Evolutionary conservation across 2,888 invertebrate genomes (phyloP).

Genomic region (Ariolimax columbianus): DNA sequence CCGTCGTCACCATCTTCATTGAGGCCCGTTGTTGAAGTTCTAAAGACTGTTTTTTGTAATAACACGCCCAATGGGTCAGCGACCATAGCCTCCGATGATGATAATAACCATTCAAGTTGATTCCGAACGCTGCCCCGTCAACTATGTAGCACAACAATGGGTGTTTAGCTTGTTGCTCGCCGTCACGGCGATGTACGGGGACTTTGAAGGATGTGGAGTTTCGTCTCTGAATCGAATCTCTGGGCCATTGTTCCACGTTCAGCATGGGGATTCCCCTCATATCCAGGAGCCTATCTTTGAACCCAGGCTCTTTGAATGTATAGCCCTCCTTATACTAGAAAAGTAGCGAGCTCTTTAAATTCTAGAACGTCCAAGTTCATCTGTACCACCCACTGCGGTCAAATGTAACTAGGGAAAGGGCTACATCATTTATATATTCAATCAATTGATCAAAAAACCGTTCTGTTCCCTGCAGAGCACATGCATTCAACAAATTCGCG

Average conservation of each 20-base stretch:
- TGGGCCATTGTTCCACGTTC: background rate
- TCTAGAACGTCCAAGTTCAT: background rate
- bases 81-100: slow-evolving; percentile 2
- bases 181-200: background rate
- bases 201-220: background rate
- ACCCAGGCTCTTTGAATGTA: background rate
- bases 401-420: too few species aligned
- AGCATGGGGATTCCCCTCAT: background rate
- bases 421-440: too few species aligned
- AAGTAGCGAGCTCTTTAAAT: background rate
- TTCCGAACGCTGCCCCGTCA: background rate
- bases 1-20: background rate
- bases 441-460: too few species aligned
- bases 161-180: slow-evolving; percentile 23
- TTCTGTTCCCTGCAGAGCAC: too few species aligned
- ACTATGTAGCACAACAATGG: background rate
- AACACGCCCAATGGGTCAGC: background rate
- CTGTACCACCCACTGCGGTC: slow-evolving; percentile 15
- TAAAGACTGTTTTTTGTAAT: slow-evolving; percentile 13
- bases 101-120: slow-evolving; percentile 7
- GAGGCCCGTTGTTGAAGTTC: background rate
- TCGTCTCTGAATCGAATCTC: background rate
- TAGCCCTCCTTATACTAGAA: background rate
- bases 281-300: background rate
- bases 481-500: too few species aligned